Evolutionary conservation across 2,113 vertebrate species (phyloP).

Genomic region (Phrynocephalus versicolor): DNA sequence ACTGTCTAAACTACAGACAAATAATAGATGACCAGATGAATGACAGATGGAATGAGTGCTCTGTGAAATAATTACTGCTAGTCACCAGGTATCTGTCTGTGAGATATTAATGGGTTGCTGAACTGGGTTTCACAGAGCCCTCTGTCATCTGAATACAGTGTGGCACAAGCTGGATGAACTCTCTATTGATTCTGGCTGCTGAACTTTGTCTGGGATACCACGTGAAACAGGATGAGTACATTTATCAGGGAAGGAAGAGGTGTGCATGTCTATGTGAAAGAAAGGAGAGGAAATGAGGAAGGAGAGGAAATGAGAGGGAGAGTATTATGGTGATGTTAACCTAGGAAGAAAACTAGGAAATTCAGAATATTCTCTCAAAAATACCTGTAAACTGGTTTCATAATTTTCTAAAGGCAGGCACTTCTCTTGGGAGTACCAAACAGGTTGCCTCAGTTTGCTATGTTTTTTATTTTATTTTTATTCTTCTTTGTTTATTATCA

Average conservation of each 20-base stretch:
- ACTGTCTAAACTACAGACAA: constrained; percentile 42
- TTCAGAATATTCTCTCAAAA: not conserved
- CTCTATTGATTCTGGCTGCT: not conserved
- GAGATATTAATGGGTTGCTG: constrained; percentile 60
- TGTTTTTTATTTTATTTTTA: not conserved
- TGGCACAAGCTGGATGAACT: not conserved
- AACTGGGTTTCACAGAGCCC: constrained; percentile 50
- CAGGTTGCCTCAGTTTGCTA: not conserved
- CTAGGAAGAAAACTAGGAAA: too few relatives aligned
- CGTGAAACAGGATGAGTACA: not conserved
- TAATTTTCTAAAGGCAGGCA: not conserved
- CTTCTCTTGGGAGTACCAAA: not conserved
- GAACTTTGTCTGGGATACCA: not conserved
- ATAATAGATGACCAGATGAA: constrained; percentile 51
- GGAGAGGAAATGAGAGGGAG: too few relatives aligned
- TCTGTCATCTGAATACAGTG: constrained; percentile 28
- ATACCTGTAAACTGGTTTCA: not conserved
- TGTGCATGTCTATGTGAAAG: too few relatives aligned
- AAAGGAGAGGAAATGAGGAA: too few relatives aligned
- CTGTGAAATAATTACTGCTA: constrained; percentile 52
- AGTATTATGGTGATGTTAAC: not conserved
- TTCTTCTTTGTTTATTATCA: not conserved
- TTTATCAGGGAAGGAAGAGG: not conserved
- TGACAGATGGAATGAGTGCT: constrained; percentile 47
- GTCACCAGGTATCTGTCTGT: constrained; percentile 39